These are phyloP conservation scores for Eulemur rufifrons DNA, from an alignment of 2,113 vertebrate species.

Conservation along the genomic window DNA sequence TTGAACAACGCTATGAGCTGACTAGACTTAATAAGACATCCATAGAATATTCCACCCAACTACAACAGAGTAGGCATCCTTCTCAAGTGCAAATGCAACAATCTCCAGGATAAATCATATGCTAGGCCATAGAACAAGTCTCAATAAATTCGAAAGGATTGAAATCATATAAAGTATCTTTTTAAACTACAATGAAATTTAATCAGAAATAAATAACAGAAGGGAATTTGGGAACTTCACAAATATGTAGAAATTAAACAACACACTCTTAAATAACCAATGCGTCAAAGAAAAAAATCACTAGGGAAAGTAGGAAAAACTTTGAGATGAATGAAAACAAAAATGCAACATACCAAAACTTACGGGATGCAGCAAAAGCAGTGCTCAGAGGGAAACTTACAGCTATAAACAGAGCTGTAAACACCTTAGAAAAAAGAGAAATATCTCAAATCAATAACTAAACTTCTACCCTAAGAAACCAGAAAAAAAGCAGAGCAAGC, in stretches of 20 bases:
- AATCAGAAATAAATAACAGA: constrained; percentile 13
- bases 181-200: background rate
- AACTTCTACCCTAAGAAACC: background rate
- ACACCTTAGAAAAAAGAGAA: background rate
- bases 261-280: background rate
- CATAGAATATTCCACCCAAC: background rate
- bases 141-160: background rate
- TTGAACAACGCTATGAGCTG: background rate
- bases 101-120: background rate
- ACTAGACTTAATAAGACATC: background rate
- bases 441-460: background rate
- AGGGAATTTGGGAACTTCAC: background rate
- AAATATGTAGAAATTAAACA: background rate
- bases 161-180: background rate
- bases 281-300: background rate
- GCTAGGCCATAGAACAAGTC: background rate
- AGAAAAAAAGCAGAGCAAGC: background rate
- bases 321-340: background rate
- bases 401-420: background rate
- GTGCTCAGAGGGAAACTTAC: background rate
- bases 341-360: background rate
- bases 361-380: background rate
- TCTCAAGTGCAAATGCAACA: background rate
- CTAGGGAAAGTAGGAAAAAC: background rate
- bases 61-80: background rate